Evolutionary conservation across 2,888 invertebrate genomes (phyloP).

Genomic region (Harpagoxenus sublaevis): DNA sequence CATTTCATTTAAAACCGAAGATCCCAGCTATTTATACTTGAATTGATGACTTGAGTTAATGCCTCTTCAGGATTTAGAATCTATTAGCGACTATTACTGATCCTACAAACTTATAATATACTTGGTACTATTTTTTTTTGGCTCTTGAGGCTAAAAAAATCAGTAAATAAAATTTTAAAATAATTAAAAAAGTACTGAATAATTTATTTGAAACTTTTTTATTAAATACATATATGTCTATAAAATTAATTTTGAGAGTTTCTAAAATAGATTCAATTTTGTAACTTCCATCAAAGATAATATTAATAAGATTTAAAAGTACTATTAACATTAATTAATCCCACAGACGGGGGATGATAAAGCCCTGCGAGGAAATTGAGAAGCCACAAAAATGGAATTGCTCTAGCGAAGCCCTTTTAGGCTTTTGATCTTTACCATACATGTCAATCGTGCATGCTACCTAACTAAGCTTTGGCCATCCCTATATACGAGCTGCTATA

Average conservation of each 20-base stretch:
- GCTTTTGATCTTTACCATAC: constrained; percentile 22
- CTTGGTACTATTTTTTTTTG: background rate
- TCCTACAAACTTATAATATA: background rate
- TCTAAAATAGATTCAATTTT: background rate
- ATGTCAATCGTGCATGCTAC: constrained; percentile 6
- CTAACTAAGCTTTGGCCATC: constrained; percentile 4
- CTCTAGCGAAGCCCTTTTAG: constrained; percentile 29
- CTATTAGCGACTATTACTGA: too few species aligned
- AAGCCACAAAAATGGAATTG: constrained; percentile 56
- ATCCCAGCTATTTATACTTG: background rate
- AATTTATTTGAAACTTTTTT: constrained; percentile 4
- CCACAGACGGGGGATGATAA: background rate
- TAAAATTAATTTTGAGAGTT: background rate
- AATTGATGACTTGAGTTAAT: background rate
- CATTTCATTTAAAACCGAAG: background rate
- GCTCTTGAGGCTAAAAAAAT: background rate
- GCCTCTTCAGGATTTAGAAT: background rate
- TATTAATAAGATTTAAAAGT: constrained; percentile 4
- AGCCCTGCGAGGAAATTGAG: constrained; percentile 26
- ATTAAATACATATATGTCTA: background rate
- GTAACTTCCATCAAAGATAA: background rate
- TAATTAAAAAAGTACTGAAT: background rate
- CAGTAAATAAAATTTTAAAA: background rate
- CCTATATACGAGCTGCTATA: background rate
- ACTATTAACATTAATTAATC: constrained; percentile 28